phyloP scores from a whole-genome alignment of 2,888 invertebrate genomes.

The Andrena praecox region DNA sequence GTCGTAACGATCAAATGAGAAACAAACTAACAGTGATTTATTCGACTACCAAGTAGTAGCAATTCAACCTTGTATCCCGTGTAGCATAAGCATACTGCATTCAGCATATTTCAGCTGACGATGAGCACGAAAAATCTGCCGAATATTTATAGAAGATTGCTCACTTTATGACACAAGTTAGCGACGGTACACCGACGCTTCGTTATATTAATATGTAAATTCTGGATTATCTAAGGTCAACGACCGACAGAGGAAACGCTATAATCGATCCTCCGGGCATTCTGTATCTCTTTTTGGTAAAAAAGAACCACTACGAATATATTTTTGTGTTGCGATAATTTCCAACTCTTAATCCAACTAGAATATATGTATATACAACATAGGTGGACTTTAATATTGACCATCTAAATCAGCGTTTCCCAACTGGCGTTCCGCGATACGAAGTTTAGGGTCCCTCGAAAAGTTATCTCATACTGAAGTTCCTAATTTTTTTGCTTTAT shows the following conservation, averaged over 20 bases:
- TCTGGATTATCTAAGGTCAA: constrained; percentile 17
- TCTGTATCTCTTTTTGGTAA: not conserved
- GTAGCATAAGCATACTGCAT: not conserved
- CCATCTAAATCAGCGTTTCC: too few relatives aligned
- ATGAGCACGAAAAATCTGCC: not conserved
- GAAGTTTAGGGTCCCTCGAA: too few relatives aligned
- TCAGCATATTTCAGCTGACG: not conserved
- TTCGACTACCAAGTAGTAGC: too few relatives aligned
- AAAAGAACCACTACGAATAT: not conserved
- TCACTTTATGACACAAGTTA: constrained; percentile 13
- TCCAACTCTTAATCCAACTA: not conserved
- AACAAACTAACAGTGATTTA: not conserved
- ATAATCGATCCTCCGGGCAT: not conserved
- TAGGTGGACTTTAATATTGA: too few relatives aligned
- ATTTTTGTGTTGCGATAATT: not conserved
- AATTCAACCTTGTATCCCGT: not conserved
- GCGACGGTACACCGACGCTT: not conserved
- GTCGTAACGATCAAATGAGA: not conserved
- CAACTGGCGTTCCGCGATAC: too few relatives aligned
- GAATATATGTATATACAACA: not conserved
- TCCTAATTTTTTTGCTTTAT: too few relatives aligned
- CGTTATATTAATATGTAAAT: constrained; percentile 18
- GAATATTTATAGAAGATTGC: constrained; percentile 23
- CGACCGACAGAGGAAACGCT: not conserved
- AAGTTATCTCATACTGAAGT: too few relatives aligned